phyloP scores from a whole-genome alignment of 1,140 invertebrate genomes.

The Sipha flava region DNA sequence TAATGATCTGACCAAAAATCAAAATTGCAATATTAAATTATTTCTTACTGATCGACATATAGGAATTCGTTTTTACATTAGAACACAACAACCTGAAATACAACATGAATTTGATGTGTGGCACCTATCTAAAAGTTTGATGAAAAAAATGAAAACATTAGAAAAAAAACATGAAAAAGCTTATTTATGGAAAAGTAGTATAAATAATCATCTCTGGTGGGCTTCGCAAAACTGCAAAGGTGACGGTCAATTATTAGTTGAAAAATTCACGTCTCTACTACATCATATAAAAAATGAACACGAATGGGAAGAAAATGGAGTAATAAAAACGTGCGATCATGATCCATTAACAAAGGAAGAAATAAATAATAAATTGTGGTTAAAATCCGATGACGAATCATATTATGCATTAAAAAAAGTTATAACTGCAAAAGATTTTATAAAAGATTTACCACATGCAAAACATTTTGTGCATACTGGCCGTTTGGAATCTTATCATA shows the following conservation, averaged over 20 bases:
- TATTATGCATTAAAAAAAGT: constrained; percentile 5
- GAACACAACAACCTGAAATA: neutral
- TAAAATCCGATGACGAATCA: neutral
- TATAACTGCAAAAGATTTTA: neutral
- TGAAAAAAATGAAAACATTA: neutral
- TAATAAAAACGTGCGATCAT: neutral
- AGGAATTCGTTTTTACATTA: neutral
- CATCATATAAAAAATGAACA: constrained; percentile 1
- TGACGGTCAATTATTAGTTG: neutral
- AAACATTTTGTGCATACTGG: constrained; percentile 2
- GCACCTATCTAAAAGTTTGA: constrained; percentile 16
- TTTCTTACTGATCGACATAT: neutral
- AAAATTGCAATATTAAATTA: neutral
- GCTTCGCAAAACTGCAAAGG: neutral
- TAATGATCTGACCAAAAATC: neutral
- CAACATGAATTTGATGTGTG: constrained; percentile 6
- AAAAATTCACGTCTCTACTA: neutral
- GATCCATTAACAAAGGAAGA: neutral
- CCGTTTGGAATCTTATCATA: constrained; percentile 12
- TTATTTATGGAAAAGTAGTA: neutral
- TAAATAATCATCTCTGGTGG: constrained; percentile 13
- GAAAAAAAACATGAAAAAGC: neutral
- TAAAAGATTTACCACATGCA: constrained; percentile 1
- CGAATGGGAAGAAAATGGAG: constrained; percentile 2
- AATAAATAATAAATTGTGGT: neutral